A percentile compares a stretch with the other conserved stretches of the same genome.
Evolutionary conservation across 2,113 vertebrate genomes (phyloP).

Genomic region (Cephalophus harveyi): DNA sequence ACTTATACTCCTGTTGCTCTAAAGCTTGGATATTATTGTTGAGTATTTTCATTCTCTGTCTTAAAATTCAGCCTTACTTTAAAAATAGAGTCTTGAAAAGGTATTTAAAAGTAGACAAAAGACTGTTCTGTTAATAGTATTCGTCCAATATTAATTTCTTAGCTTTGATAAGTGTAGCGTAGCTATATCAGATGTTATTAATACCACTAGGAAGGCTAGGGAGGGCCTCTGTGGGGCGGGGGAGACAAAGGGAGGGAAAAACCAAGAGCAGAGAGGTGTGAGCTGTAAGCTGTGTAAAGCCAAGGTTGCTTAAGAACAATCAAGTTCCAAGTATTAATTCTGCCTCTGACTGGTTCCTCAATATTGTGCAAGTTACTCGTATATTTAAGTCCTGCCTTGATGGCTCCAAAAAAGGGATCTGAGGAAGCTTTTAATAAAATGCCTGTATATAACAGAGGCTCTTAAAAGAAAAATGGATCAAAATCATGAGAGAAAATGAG

Average conservation of each 20-base stretch:
- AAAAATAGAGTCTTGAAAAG: not conserved
- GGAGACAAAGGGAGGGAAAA: not conserved
- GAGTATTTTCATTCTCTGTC: not conserved
- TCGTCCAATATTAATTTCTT: not conserved
- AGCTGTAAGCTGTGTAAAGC: not conserved
- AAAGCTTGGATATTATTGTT: not conserved
- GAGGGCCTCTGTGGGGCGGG: rapidly evolving
- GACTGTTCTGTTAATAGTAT: not conserved
- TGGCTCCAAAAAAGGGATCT: not conserved
- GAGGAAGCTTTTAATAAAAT: not conserved
- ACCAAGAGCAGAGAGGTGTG: no score
- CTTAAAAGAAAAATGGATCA: not conserved
- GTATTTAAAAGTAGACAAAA: slow-evolving; percentile 1
- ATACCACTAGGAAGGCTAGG: not conserved
- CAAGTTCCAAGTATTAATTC: not conserved
- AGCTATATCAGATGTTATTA: not conserved
- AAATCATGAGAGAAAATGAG: not conserved
- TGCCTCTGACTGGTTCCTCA: not conserved
- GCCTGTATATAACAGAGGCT: not conserved
- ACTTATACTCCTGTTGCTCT: not conserved
- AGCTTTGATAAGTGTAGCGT: not conserved
- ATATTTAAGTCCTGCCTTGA: not conserved
- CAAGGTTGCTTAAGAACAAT: not conserved
- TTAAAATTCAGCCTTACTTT: not conserved
- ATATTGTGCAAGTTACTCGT: not conserved